Conservation (phyloP, 2,113 vertebrate species). For the Anarrhichthys ocellatus region DNA sequence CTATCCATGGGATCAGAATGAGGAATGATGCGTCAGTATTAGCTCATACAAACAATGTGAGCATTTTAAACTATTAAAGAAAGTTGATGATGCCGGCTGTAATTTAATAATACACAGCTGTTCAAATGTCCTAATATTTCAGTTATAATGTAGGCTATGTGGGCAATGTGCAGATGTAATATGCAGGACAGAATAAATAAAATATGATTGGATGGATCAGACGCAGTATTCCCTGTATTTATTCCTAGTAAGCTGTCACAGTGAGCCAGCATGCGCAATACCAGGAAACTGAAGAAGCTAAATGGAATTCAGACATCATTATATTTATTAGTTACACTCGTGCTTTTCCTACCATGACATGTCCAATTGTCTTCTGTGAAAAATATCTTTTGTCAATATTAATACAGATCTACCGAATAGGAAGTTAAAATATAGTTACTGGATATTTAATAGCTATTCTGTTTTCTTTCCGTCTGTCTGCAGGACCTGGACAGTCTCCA, state of each 20-base stretch:
- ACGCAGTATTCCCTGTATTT: not conserved
- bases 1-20: not conserved
- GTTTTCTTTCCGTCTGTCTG: constrained; percentile 32
- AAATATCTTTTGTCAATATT: not conserved
- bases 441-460: not conserved
- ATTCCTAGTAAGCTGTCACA: not conserved
- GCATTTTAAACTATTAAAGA: not conserved
- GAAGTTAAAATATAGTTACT: not conserved
- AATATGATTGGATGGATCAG: not conserved
- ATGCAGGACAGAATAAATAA: not conserved
- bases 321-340: not conserved
- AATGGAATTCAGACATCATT: not conserved
- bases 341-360: not conserved
- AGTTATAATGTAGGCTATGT: not conserved
- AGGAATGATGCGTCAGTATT: not conserved
- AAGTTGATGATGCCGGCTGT: not conserved
- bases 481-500: constrained; percentile 93
- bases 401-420: not conserved
- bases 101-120: not conserved
- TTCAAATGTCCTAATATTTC: not conserved
- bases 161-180: not conserved
- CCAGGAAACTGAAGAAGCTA: not conserved
- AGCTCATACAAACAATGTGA: not conserved
- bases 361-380: not conserved
- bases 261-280: not conserved